Conservation (phyloP, 1,140 invertebrate species). For the Dryas iulia region DNA sequence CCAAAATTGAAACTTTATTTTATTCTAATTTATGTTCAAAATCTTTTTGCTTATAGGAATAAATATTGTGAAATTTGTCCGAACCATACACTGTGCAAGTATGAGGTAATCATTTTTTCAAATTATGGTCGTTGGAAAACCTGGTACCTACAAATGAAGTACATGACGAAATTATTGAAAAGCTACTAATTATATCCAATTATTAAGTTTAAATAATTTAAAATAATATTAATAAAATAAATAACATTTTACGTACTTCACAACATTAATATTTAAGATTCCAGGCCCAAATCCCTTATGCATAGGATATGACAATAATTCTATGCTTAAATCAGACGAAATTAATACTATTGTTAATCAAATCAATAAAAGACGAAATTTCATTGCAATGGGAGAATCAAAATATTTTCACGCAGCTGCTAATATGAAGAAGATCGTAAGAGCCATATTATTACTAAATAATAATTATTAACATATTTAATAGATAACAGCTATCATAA, state of each 20-base stretch:
- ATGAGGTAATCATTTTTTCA: slow-evolving; percentile 46
- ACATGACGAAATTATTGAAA: not conserved
- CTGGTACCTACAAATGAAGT: no score
- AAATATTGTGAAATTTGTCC: slow-evolving; percentile 60
- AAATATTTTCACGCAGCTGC: slow-evolving; percentile 52
- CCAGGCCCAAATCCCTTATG: slow-evolving; percentile 47
- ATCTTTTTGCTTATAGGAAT: not conserved
- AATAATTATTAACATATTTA: not conserved
- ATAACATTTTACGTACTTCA: not conserved
- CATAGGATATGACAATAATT: slow-evolving; percentile 45
- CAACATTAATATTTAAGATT: slow-evolving; percentile 31
- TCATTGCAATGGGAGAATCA: slow-evolving; percentile 54
- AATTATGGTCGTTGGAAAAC: no score
- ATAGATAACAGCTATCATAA: no score
- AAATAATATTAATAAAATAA: no score
- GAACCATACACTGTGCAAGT: slow-evolving; percentile 57
- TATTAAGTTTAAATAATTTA: no score
- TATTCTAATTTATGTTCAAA: slow-evolving; percentile 12
- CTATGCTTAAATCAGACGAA: slow-evolving; percentile 42
- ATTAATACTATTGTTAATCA: slow-evolving; percentile 47
- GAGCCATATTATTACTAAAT: not conserved
- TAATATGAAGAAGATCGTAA: slow-evolving; percentile 70
- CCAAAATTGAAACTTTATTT: slow-evolving; percentile 26
- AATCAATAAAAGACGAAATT: slow-evolving; percentile 62
- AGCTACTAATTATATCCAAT: not conserved